Evolutionary conservation across 2,797 vertebrate species (phyloP).

Genomic region (Benthosema pterotum): DNA sequence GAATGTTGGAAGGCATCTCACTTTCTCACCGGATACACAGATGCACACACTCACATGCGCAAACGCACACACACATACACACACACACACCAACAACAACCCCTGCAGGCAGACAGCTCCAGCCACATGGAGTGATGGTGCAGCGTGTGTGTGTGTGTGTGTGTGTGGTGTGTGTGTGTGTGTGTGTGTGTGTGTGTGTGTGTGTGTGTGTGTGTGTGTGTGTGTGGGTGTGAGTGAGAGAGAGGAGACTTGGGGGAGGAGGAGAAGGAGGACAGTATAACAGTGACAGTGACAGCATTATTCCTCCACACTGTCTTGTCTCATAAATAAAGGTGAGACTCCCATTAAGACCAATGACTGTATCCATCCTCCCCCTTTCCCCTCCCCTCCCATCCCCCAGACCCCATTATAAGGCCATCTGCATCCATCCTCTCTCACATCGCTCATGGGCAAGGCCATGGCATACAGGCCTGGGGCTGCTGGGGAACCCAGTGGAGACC

Average conservation of each 20-base stretch:
- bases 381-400: constrained; percentile 45
- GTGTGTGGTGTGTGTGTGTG: too few species aligned
- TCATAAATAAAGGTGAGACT: constrained; percentile 70
- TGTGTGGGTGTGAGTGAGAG: too few species aligned
- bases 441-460: constrained; percentile 58
- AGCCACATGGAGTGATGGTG: constrained; percentile 48
- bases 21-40: too few species aligned
- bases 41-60: too few species aligned
- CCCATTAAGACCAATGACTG: constrained; percentile 62
- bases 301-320: constrained; percentile 54
- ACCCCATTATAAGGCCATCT: constrained; percentile 72
- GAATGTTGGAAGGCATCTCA: too few species aligned
- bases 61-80: not conserved
- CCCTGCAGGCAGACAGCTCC: not conserved
- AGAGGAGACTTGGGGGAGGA: not conserved
- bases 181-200: too few species aligned
- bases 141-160: too few species aligned
- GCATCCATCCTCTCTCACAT: constrained; percentile 63
- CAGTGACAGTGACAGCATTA: constrained; percentile 73
- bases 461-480: constrained; percentile 22
- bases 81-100: not conserved
- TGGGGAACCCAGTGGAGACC: constrained; percentile 14
- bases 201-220: too few species aligned
- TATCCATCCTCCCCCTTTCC: constrained; percentile 64
- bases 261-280: constrained; percentile 34